phyloP scores from a whole-genome alignment of 2,113 vertebrate genomes.

The Manacus vitellinus region DNA sequence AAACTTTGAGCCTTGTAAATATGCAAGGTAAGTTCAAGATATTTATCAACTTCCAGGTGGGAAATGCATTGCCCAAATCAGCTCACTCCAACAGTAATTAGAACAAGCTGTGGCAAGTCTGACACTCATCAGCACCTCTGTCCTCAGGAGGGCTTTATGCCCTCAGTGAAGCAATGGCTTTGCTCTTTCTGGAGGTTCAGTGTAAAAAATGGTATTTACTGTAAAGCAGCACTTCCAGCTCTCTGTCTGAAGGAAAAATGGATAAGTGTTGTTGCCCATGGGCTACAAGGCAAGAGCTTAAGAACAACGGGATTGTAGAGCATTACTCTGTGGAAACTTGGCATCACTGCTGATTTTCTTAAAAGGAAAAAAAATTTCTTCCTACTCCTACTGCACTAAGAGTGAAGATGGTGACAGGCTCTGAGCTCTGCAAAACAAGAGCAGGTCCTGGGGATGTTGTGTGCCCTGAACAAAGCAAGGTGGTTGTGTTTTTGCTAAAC shows the following conservation, averaged over 20 bases:
- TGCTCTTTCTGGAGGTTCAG: neutral
- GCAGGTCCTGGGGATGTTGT: neutral
- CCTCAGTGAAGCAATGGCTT: neutral
- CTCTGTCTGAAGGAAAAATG: neutral
- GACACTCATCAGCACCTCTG: neutral
- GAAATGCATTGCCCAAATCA: neutral
- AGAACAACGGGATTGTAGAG: neutral
- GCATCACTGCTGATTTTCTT: neutral
- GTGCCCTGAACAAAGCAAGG: neutral
- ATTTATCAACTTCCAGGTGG: neutral
- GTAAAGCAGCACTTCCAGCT: neutral
- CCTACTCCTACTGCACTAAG: neutral
- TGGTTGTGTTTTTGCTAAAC: neutral
- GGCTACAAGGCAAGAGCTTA: neutral
- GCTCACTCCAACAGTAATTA: neutral
- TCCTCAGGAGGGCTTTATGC: neutral
- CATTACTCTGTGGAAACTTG: neutral
- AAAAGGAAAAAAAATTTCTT: neutral
- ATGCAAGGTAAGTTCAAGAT: neutral
- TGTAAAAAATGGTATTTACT: neutral
- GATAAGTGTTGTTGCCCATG: neutral
- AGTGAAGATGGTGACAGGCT: neutral
- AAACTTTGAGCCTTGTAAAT: neutral
- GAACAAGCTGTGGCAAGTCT: neutral
- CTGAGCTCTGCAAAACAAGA: neutral